Conservation (phyloP, 1,140 invertebrate species). For the Zelostemma sp. region DNA sequence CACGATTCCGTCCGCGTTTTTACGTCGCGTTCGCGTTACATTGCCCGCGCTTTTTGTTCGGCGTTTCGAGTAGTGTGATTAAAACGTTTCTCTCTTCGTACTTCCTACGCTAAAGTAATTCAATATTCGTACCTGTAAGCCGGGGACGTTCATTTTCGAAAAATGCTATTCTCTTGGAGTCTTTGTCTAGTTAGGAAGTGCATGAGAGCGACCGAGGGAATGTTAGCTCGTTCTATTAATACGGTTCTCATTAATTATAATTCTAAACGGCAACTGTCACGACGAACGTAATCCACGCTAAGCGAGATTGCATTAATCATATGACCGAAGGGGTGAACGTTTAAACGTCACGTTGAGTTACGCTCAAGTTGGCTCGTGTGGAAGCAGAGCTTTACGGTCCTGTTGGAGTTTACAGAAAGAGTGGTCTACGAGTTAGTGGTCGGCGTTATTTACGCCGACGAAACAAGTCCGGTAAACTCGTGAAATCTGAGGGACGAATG, state of each 20-base stretch:
- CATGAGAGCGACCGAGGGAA: too few species aligned
- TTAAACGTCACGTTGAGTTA: conserved; percentile 45
- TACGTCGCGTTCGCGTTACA: too few species aligned
- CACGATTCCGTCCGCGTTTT: too few species aligned
- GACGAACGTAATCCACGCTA: conserved; percentile 12
- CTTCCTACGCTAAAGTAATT: too few species aligned
- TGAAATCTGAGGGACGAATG: conserved; percentile 10
- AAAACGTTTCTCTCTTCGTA: too few species aligned
- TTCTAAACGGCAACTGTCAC: conserved; percentile 9
- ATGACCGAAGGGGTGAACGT: conserved; percentile 23
- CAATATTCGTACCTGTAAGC: too few species aligned
- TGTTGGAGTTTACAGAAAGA: conserved; percentile 44
- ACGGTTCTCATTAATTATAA: conserved; percentile 33
- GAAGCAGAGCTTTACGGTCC: conserved; percentile 48
- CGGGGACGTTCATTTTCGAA: too few species aligned
- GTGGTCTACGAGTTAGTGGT: conserved; percentile 44
- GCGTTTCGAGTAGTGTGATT: too few species aligned
- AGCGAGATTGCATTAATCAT: conserved; percentile 33
- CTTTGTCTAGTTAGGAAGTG: too few species aligned
- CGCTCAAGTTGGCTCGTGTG: conserved; percentile 40
- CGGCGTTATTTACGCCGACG: conserved; percentile 51
- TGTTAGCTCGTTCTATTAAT: conserved; percentile 25
- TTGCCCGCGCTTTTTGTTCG: too few species aligned
- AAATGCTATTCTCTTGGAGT: too few species aligned
- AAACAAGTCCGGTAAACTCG: conserved; percentile 56